Base-by-base conservation (phyloP, 2,113 vertebrate species). In the Cinclus cinclus region DNA sequence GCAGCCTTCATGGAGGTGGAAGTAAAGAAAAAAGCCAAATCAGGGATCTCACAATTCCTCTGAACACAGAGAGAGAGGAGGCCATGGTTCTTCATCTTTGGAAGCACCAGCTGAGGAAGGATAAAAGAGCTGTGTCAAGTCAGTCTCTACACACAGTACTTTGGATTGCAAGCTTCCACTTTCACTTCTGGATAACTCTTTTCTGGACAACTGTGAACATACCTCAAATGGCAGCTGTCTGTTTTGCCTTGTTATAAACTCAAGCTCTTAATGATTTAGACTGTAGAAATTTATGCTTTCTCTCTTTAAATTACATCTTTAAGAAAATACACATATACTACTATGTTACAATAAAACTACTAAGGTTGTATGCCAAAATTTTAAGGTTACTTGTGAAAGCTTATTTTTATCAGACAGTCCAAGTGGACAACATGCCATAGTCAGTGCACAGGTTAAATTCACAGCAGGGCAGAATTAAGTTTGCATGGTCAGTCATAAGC, bases 401-500 rank as follows among this genome's bases (percentile, higher is more conserved):
- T 64, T 85, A 67, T 58, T 90, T 90, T 76, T 94, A 87, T 10
- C 20, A 24, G 39, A 85, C 75, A 85, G 63, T 46, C 39, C 37
- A 74, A 79, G 31, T 15, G 78, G 58, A 73, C 52, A 78, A 62
- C 18, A 53, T 44, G 47, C 22, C 63, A 60, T 35, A 56, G 42
- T 50, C 67, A 79, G 21, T 13, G 7, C 33, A 62, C 46, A 95
- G 37, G 39, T 67, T 77, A 89, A 82, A 91, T 44, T 90, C 67
- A 92, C 82, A 94, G 82, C 49, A 95, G 55, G 62, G 56, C n/a
- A 73, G 59, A 93, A 86, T 73, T 90, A 71, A 60, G 46, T 53
- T 55, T 89, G 53, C 28, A 50, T 13, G 15, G 62, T 71, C 64
- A 68, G 56, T 37, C 68, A 73, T 46, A 88, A 88, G 59, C 15